Conservation (phyloP, 2,113 vertebrate species). For the Herpetotheres cachinnans region DNA sequence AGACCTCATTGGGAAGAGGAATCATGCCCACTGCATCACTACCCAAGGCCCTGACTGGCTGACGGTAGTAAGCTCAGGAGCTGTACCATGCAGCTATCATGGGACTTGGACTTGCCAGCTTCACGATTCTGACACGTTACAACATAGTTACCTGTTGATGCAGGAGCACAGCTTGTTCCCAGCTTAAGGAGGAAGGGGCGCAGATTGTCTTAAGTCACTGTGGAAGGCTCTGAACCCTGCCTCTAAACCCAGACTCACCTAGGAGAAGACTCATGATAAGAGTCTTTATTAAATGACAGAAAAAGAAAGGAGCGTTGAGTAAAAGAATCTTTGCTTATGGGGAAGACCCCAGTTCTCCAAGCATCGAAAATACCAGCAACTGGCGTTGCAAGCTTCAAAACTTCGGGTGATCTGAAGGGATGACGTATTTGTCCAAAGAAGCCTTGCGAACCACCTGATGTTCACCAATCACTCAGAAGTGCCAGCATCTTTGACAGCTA, state of each 20-base stretch:
- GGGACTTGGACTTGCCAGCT: not conserved
- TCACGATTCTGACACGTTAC: not conserved
- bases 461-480: not conserved
- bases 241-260: not conserved
- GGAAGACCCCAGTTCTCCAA: not conserved
- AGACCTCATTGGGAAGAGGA: not conserved
- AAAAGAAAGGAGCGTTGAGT: not conserved
- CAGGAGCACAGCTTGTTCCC: not conserved
- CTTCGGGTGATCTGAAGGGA: not conserved
- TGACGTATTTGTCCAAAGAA: not conserved
- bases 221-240: not conserved
- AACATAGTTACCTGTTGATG: not conserved
- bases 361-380: not conserved
- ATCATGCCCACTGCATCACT: not conserved
- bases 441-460: not conserved
- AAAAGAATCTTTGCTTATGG: not conserved
- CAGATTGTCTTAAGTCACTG: not conserved
- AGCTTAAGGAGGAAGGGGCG: accelerated
- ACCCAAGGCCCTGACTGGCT: not conserved
- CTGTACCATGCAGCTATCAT: not conserved
- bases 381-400: not conserved
- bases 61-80: not conserved
- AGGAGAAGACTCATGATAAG: not conserved
- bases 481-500: not conserved
- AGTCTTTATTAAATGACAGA: not conserved